Conservation (phyloP, 2,888 invertebrate genomes). For the Caenorhabditis sp. region DNA sequence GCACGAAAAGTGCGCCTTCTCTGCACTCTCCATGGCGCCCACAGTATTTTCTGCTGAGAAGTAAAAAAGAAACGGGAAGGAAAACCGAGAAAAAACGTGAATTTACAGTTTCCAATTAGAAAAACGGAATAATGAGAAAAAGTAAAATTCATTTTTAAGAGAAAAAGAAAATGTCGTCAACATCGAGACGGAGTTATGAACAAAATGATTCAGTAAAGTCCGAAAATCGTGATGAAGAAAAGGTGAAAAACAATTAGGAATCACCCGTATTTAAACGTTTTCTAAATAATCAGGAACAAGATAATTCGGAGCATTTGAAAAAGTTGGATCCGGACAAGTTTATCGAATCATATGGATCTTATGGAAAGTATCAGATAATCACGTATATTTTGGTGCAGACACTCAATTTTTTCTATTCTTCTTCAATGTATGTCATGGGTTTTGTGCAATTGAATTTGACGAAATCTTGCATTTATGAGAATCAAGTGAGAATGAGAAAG, state of each 20-base stretch:
- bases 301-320: conserved; percentile 32
- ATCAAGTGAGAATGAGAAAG: conserved; percentile 25
- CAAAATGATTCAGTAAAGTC: conserved; percentile 34
- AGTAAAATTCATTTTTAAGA: conserved; percentile 22
- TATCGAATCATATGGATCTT: conserved; percentile 51
- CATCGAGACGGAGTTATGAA: conserved; percentile 47
- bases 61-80: background rate
- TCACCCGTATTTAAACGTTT: background rate
- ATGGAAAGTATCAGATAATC: conserved; percentile 61
- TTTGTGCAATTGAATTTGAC: conserved; percentile 50
- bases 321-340: conserved; percentile 60
- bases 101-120: too few species aligned
- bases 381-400: conserved; percentile 56
- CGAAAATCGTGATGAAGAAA: conserved; percentile 21
- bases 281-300: background rate
- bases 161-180: conserved; percentile 39
- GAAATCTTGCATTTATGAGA: conserved; percentile 23
- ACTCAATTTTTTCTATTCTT: conserved; percentile 61
- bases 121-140: too few species aligned
- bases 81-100: background rate
- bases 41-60: background rate
- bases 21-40: background rate
- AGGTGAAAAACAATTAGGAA: background rate
- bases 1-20: conserved; percentile 6
- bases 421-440: conserved; percentile 63